A percentile compares a stretch with the other conserved stretches of the same genome.
Conservation (phyloP, 2,888 invertebrate genomes). For the Acheta domesticus region DNA sequence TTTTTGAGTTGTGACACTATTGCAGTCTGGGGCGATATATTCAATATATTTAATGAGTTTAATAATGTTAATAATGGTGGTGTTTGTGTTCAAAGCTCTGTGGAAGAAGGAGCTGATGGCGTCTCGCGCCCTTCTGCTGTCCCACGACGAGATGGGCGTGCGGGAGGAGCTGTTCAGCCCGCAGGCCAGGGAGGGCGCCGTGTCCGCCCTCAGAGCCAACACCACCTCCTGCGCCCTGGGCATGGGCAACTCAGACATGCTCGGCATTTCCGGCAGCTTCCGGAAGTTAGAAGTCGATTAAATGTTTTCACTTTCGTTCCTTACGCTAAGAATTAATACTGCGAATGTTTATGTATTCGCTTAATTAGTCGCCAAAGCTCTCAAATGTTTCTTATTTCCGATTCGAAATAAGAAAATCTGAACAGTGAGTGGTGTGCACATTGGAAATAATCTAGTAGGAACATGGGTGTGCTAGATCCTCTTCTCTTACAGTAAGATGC, state of each 20-base stretch:
- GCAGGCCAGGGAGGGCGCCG: slow-evolving; percentile 68
- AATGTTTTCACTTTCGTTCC: slow-evolving; percentile 34
- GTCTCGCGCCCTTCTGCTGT: slow-evolving; percentile 62
- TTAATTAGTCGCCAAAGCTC: not conserved
- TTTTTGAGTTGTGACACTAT: too few relatives aligned
- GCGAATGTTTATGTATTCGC: not conserved
- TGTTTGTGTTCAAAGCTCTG: slow-evolving; percentile 40
- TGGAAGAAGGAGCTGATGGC: slow-evolving; percentile 63
- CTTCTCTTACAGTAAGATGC: too few relatives aligned
- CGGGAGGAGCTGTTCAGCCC: slow-evolving; percentile 63
- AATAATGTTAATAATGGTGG: not conserved
- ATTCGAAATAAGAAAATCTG: too few relatives aligned
- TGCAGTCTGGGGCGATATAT: not conserved
- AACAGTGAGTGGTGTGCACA: too few relatives aligned
- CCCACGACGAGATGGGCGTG: slow-evolving; percentile 65
- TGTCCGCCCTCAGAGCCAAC: slow-evolving; percentile 65
- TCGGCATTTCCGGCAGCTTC: slow-evolving; percentile 72
- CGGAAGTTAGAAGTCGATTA: slow-evolving; percentile 76
- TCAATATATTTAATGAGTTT: slow-evolving; percentile 20
- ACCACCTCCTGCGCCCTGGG: slow-evolving; percentile 44
- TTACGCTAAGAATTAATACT: not conserved
- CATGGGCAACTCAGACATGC: slow-evolving; percentile 54
- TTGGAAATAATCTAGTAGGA: too few relatives aligned
- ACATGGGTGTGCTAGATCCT: too few relatives aligned
- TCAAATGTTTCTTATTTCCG: not conserved